A percentile compares a stretch with the other conserved stretches of the same genome.
Evolutionary conservation across 2,113 vertebrate species (phyloP).

Genomic region (Festucalex cinctus): DNA sequence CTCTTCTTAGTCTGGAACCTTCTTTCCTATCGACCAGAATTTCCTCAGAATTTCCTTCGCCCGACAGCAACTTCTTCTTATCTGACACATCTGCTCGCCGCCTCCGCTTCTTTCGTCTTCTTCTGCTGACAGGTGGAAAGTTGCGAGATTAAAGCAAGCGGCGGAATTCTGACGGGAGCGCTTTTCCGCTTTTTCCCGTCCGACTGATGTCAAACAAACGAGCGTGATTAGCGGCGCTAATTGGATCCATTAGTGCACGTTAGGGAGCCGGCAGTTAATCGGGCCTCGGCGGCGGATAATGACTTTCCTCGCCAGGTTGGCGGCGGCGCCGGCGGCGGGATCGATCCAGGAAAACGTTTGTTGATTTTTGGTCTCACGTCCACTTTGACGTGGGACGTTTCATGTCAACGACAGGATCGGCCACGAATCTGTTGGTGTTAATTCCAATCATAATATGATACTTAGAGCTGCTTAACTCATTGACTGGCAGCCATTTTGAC

Average conservation of each 20-base stretch:
- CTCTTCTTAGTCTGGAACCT: no score
- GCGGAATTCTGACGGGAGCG: neutral
- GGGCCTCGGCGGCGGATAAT: neutral
- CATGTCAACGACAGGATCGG: neutral
- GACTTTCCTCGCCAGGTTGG: neutral
- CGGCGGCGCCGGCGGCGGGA: neutral
- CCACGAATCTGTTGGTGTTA: neutral
- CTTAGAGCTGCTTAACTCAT: no score
- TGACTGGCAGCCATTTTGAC: no score
- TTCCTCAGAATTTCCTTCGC: no score
- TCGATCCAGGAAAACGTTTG: neutral
- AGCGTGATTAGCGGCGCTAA: conserved; percentile 23
- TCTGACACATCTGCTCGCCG: neutral
- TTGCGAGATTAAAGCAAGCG: neutral
- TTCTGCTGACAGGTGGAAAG: conserved; percentile 5
- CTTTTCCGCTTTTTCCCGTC: neutral
- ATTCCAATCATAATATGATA: no score
- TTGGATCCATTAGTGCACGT: conserved; percentile 28
- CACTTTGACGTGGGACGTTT: neutral
- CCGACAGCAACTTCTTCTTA: neutral
- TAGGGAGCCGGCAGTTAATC: conserved; percentile 16
- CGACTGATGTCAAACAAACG: conserved; percentile 10
- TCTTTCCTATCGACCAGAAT: no score
- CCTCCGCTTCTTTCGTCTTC: neutral
- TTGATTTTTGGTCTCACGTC: neutral